Conservation (phyloP, 2,113 vertebrate genomes). For the Alethe diademata region DNA sequence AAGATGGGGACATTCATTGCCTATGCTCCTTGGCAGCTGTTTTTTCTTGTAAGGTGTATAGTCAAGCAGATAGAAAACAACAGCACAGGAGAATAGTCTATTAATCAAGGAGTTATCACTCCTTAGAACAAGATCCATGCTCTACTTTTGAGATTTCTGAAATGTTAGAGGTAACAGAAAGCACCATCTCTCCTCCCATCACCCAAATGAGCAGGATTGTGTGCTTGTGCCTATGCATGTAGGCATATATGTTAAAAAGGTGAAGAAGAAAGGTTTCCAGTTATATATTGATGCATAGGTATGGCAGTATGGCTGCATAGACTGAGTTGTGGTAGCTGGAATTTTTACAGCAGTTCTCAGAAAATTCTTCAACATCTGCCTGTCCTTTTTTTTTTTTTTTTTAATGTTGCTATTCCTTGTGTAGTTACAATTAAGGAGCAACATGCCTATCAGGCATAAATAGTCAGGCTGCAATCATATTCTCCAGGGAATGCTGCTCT, state of each 20-base stretch:
- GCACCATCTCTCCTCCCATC: background rate
- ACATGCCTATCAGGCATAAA: conserved; percentile 37
- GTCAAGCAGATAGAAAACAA: background rate
- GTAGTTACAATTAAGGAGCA: conserved; percentile 31
- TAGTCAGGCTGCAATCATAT: conserved; percentile 11
- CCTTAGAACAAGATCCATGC: background rate
- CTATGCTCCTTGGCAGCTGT: background rate
- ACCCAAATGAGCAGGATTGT: background rate
- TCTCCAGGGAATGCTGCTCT: background rate
- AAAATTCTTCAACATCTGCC: conserved; percentile 25
- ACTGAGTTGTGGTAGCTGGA: background rate
- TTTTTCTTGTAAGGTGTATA: background rate
- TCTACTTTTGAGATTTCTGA: background rate
- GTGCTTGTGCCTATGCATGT: background rate
- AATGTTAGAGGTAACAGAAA: background rate
- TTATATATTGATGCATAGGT: background rate
- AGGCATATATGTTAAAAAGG: background rate
- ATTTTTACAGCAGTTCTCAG: background rate
- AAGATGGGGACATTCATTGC: background rate
- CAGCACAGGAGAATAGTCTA: background rate
- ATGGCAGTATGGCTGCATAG: background rate
- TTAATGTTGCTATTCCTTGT: background rate
- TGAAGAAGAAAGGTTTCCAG: background rate
- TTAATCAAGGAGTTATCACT: background rate
- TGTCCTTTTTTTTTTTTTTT: background rate